Base-by-base conservation (phyloP, 2,888 invertebrate species). In the Clostera curtula region DNA sequence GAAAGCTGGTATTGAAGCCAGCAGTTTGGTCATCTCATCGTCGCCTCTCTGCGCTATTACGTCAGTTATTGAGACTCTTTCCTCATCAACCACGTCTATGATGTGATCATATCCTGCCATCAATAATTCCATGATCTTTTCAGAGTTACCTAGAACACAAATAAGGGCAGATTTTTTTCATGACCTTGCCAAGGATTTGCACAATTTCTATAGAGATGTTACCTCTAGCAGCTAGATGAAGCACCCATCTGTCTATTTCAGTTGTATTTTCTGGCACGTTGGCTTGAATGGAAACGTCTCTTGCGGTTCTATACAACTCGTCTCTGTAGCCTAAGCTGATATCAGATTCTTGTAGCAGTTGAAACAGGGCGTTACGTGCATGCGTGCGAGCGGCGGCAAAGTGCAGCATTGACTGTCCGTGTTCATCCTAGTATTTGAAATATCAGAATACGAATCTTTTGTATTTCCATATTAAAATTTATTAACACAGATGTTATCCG, bases 91-190 rank as follows among this genome's bases (percentile, higher is more conserved):
- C 3, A 93, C 85, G 56, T 94, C 94, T 24, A 93, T 67, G 28
- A 96, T 91, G 49, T 95, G 95, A 57, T 95, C 94, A 59, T 96
- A 96, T 1, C 96, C 96, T 67, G 93, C 93, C 27, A 93, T 56
- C 7, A 94, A 59, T 6, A 93, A 70, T 49, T 91, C 89, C 72
- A 72, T 75, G 39, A 84, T 69, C 53, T 74, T 77, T 10, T 83
- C 77, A 2, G 65, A 66, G 29, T 80, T 72, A 5, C 82, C 83
- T 83, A 49, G 42, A 19, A 8, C 24, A 6, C 7, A 18, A n/a
- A 18, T 5, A 18, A 18, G 4, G 18, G 11, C 9, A 4, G 11
- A 6, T 19, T 18, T 9, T 8, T 5, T 18, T 18, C 9, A 9
- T 3, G 5, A 4, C 8, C 8, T 2, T 9, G 9, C 8, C 9